Base-by-base conservation (phyloP, 2,888 invertebrate genomes). In the Dynastes tityus region DNA sequence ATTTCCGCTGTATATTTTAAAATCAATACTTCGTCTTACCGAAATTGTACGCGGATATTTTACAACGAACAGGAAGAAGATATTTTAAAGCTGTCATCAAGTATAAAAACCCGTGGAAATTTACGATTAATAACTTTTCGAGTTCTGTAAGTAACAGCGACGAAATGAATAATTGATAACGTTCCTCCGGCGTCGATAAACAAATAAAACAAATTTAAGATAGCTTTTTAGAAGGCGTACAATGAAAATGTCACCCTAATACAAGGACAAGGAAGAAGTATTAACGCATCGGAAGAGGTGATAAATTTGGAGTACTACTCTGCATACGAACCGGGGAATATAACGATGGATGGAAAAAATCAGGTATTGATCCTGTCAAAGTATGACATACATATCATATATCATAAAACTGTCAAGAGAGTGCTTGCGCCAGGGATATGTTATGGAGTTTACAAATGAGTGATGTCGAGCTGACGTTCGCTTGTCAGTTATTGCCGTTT, bases 391-490 rank as follows among this genome's bases (percentile, higher is more conserved):
- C 65, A 40, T 67, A 67, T 64, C 67, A 67, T 76, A 76, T 76
- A 76, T 76, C 76, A 76, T 76, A 53, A 55, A 65, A 76, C 55
- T 76, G 76, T 76, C 76, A 76, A 58, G 71, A 58, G 71, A 16
- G 58, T 73, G 40, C 55, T 67, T 76, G 67, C 16, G 53, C 22
- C 22, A 11, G 53, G 32, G 76, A 67, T 68, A 40, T 68, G 68
- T 67, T 67, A 32, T 65, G 55, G 67, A 67, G 53, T 76, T 76
- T 76, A 76, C 76, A 76, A 76, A 75, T 75, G 76, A 76, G 67
- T 67, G 76, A 37, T 76, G 67, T 53, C 40, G 53, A 58, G 37
- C 37, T 63, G 67, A 67, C 65, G 55, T 67, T 45, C 67, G 55
- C 53, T 49, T 67, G 76, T 76, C 76, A 76, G 65, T 55, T 40